A percentile compares a stretch with the other conserved stretches of the same genome.
These are phyloP conservation scores for Monochamus alternatus DNA, from an alignment of 2,888 invertebrate species.

Conservation along the genomic window DNA sequence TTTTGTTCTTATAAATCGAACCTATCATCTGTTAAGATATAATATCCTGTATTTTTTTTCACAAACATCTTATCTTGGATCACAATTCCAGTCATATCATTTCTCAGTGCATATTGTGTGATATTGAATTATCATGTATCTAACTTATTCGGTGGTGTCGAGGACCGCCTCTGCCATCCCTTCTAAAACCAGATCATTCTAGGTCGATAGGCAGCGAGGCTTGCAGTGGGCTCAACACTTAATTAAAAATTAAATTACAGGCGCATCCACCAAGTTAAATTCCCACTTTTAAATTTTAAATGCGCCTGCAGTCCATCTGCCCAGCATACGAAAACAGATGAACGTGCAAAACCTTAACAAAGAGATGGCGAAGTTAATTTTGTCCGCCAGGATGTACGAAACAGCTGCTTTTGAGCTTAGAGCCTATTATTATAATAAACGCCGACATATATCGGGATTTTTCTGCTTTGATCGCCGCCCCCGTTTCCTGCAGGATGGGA, in stretches of 20 bases:
- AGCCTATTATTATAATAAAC: background rate
- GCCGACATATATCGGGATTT: background rate
- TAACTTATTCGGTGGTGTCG: too few species aligned
- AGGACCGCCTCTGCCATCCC: too few species aligned
- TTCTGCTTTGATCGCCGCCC: background rate
- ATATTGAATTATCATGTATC: too few species aligned
- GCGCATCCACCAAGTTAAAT: background rate
- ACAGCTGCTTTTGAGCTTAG: background rate
- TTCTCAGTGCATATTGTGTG: too few species aligned
- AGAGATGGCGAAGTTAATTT: background rate
- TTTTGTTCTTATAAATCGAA: too few species aligned
- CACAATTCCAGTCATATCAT: too few species aligned
- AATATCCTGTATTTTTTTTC: too few species aligned
- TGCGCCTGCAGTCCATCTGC: background rate
- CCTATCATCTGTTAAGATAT: too few species aligned
- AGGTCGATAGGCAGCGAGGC: background rate
- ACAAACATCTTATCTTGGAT: too few species aligned
- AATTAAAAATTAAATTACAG: constrained; percentile 5
- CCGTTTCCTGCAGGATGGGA: too few species aligned
- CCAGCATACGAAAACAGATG: background rate
- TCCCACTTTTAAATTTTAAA: background rate
- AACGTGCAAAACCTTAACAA: background rate
- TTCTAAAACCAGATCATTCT: background rate
- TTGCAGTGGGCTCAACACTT: background rate
- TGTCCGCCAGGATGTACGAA: background rate